Conservation (phyloP, 2,113 vertebrate genomes). For the Pelodiscus sinensis region DNA sequence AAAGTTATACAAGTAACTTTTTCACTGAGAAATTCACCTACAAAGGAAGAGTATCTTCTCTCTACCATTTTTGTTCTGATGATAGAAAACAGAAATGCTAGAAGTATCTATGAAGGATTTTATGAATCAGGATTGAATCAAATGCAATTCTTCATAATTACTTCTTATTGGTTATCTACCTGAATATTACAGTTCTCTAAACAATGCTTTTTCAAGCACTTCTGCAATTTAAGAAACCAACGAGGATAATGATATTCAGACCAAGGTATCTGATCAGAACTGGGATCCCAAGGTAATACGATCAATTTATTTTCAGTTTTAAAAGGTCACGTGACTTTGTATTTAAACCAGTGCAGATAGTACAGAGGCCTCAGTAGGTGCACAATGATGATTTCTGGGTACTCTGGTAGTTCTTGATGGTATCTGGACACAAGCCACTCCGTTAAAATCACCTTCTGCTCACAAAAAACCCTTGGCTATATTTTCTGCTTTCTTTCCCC, state of each 20-base stretch:
- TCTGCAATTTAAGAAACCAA: background rate
- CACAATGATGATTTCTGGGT: background rate
- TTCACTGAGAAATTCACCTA: constrained; percentile 4
- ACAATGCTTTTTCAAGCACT: background rate
- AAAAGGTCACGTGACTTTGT: background rate
- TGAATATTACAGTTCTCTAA: background rate
- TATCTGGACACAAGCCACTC: background rate
- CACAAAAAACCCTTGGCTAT: background rate
- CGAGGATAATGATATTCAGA: background rate
- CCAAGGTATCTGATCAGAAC: background rate
- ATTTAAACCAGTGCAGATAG: background rate
- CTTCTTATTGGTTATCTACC: background rate
- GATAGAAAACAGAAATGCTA: background rate
- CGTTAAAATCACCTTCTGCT: background rate
- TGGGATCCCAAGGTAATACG: background rate
- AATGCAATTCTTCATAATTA: background rate
- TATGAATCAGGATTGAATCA: background rate
- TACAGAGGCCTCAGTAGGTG: background rate
- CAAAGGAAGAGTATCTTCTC: background rate
- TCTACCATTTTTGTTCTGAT: constrained; percentile 1
- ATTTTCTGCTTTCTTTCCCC: background rate
- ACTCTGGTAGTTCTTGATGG: background rate
- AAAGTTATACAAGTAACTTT: background rate
- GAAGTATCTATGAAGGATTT: background rate
- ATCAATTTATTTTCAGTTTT: background rate